Base-by-base conservation (phyloP, 2,113 vertebrate species). In the Macquaria australasica region DNA sequence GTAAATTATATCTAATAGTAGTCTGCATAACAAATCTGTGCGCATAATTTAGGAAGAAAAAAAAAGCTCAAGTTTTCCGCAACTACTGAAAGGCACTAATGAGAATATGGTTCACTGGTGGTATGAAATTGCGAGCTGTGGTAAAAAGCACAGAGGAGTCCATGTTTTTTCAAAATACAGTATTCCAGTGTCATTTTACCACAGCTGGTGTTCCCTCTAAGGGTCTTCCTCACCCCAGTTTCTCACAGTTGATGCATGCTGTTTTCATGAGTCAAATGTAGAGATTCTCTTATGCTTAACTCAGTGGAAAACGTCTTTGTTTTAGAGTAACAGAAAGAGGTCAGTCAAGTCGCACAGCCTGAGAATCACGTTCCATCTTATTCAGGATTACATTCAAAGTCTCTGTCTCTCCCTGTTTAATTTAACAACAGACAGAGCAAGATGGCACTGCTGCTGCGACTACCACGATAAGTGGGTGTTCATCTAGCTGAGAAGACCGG, bases 1-100 rank as follows among this genome's bases (percentile, higher is more conserved):
- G 21, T 80, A 34, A 87, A 86, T 80, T 23, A 53, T 77, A 64
- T 56, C 48, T 66, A 72, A 73, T 16, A 67, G 31, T 51, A 37
- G 53, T 14, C 12, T 59, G 23, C 53, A 59, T 66, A 28, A 62
- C 8, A 81, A 59, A 75, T 74, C 3, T 75, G 5, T 59, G 39
- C 7, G n/a, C 60, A n/a, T 50, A 73, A 62, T 34, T 64, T 37
- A 5, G 25, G 8, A 21, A 28, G 16, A 39, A 2, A 4, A 12
- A n/a, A 67, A 25, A 67, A 64, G 41, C 14, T 51, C 4, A 21
- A 16, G 45, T 76, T 70, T 64, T 43, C 10, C 1, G 6, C 31
- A 1, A 1, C 53, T 37, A 0, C 23, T 80, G 16, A 62, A 71
- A 45, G 12, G 0, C 14, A 51, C 48, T 69, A 69, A 86, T 39